These are phyloP conservation scores for Falcaria lacertinaria DNA, from an alignment of 2,888 invertebrate genomes.

Conservation along the genomic window DNA sequence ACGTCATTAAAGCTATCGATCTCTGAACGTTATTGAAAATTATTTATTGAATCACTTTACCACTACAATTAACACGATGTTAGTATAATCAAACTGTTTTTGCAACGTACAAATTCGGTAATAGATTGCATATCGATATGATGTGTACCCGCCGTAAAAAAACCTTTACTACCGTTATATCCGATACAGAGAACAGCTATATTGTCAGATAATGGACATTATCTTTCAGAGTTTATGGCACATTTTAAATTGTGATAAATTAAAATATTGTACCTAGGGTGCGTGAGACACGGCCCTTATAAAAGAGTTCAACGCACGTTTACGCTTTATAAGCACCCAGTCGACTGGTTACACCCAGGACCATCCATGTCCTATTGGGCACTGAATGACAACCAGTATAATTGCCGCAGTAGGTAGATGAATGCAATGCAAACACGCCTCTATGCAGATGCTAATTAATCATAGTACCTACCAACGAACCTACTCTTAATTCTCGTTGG, in stretches of 20 bases:
- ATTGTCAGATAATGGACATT: slow-evolving; percentile 39
- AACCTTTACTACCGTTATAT: too few relatives aligned
- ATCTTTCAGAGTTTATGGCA: slow-evolving; percentile 40
- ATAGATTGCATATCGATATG: too few relatives aligned
- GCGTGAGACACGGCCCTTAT: slow-evolving; percentile 65
- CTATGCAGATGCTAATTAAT: not conserved
- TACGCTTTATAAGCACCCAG: slow-evolving; percentile 55
- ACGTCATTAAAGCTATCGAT: not conserved
- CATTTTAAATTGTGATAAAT: slow-evolving; percentile 31
- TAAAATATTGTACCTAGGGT: slow-evolving; percentile 34
- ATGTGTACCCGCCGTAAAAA: too few relatives aligned
- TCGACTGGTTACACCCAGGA: slow-evolving; percentile 48
- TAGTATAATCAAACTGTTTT: slow-evolving; percentile 23
- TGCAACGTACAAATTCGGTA: slow-evolving; percentile 35
- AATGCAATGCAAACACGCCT: not conserved
- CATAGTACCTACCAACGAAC: not conserved
- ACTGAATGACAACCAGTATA: slow-evolving; percentile 12
- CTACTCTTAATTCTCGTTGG: not conserved
- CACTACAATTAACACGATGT: too few relatives aligned
- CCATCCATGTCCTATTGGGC: slow-evolving; percentile 20
- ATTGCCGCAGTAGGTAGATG: slow-evolving; percentile 4
- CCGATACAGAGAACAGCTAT: too few relatives aligned
- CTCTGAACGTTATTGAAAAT: not conserved
- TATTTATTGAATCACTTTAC: too few relatives aligned
- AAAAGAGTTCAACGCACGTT: slow-evolving; percentile 78